Evolutionary conservation across 2,113 vertebrate species (phyloP).

Genomic region (Ictidomys tridecemlineatus): DNA sequence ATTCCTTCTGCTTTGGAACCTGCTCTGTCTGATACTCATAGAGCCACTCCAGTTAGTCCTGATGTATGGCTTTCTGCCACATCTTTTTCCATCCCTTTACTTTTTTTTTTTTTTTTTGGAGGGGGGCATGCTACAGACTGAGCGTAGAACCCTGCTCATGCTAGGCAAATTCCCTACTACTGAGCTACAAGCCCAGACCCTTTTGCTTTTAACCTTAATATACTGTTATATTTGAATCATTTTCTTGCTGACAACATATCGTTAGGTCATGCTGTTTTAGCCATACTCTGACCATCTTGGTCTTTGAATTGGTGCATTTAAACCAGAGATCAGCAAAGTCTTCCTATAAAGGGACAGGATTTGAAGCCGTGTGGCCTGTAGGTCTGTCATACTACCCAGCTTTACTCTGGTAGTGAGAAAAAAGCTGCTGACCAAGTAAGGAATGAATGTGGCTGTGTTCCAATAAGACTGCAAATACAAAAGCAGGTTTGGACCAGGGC

Average conservation of each 20-base stretch:
- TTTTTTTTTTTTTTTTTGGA: too few relatives aligned
- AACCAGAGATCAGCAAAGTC: too few relatives aligned
- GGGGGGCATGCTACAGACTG: background rate
- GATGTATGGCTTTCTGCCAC: background rate
- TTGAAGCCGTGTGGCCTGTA: background rate
- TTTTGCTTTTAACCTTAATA: background rate
- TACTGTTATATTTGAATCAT: background rate
- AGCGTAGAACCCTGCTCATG: background rate
- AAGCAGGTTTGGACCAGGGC: background rate
- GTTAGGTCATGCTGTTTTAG: background rate
- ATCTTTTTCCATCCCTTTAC: background rate
- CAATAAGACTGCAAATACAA: background rate
- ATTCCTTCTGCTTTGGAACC: background rate
- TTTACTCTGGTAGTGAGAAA: background rate
- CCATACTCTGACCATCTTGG: background rate
- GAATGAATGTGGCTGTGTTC: background rate
- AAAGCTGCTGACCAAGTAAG: background rate
- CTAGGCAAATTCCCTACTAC: background rate
- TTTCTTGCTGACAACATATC: background rate
- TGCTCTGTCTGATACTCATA: background rate
- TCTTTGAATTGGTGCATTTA: too few relatives aligned
- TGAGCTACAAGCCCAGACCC: background rate
- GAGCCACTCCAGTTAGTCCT: too few relatives aligned
- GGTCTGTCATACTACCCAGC: background rate
- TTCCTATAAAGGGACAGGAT: background rate